These are phyloP conservation scores for Amphipyra tragopoginis DNA, from an alignment of 2,888 invertebrate species.

Conservation along the genomic window DNA sequence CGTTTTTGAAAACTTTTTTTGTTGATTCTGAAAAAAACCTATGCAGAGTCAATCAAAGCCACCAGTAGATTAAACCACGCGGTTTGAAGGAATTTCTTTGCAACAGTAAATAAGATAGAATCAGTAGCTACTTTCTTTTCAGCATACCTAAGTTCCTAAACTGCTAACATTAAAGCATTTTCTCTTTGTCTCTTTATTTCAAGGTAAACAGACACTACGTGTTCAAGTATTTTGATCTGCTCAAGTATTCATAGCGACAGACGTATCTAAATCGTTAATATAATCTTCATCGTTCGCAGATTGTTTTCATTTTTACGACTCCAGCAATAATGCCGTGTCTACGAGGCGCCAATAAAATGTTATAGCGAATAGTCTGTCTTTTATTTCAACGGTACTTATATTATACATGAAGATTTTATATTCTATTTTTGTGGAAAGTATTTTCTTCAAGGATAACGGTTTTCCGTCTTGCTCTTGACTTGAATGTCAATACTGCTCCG, in stretches of 20 bases:
- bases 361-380: slow-evolving; percentile 35
- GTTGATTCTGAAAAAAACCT: no score
- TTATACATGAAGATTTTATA: slow-evolving; percentile 15
- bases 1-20: no score
- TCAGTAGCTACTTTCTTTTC: no score
- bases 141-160: background rate
- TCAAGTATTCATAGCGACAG: slow-evolving; percentile 41
- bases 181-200: slow-evolving; percentile 3
- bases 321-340: slow-evolving; percentile 41
- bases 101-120: no score
- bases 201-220: slow-evolving; percentile 15
- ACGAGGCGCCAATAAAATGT: slow-evolving; percentile 48
- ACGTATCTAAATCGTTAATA: slow-evolving; percentile 50
- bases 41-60: no score
- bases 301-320: slow-evolving; percentile 59
- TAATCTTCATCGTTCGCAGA: slow-evolving; percentile 55
- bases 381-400: slow-evolving; percentile 28
- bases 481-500: slow-evolving; percentile 7
- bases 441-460: background rate
- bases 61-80: no score
- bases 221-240: slow-evolving; percentile 26
- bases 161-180: background rate
- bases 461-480: no score
- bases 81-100: no score
- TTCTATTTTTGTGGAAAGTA: slow-evolving; percentile 7